Evolutionary conservation across 2,797 vertebrate genomes (phyloP).

Genomic region (Myotis findleyi): DNA sequence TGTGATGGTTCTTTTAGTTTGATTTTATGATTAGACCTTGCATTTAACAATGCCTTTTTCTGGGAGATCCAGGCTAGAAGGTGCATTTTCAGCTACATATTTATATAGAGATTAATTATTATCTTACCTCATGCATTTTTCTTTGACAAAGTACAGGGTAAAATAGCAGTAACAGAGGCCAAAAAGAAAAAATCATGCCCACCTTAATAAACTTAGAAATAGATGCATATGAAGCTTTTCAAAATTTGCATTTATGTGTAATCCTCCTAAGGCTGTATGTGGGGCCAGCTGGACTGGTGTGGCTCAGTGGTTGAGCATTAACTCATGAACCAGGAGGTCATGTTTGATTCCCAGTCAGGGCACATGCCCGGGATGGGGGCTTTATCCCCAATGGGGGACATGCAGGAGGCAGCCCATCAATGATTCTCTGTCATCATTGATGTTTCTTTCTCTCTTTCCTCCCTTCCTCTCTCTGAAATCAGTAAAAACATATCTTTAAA

Average conservation of each 20-base stretch:
- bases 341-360: too few species aligned
- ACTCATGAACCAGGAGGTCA: too few species aligned
- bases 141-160: background rate
- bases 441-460: too few species aligned
- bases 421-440: too few species aligned
- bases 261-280: background rate
- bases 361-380: too few species aligned
- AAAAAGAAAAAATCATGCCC: background rate
- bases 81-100: background rate
- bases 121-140: background rate
- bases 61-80: background rate
- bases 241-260: background rate
- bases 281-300: too few species aligned
- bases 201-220: background rate
- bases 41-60: conserved; percentile 26
- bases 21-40: conserved; percentile 55
- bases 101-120: conserved; percentile 19
- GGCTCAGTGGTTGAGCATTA: too few species aligned
- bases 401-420: too few species aligned
- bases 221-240: background rate
- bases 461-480: too few species aligned
- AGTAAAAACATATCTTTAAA: background rate
- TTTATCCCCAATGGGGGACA: too few species aligned
- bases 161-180: background rate
- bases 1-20: conserved; percentile 44